Base-by-base conservation (phyloP, 2,113 vertebrate species). In the Nibea coibor region DNA sequence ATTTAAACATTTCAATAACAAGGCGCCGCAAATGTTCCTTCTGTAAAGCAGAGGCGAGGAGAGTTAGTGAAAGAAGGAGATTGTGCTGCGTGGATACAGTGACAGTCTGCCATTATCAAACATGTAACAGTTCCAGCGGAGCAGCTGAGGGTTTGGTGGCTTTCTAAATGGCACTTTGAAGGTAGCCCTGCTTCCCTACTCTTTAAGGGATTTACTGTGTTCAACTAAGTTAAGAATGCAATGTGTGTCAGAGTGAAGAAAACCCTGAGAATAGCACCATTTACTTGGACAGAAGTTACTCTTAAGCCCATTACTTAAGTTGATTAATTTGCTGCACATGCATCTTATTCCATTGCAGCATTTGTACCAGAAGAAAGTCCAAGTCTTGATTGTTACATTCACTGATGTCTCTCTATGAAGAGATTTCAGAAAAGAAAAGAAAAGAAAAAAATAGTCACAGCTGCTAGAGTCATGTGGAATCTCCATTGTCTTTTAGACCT, bases 381-480 rank as follows among this genome's bases (percentile, higher is more conserved):
- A 39, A 8, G 35, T 28, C 26, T 45, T 24, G 28, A 39, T 42
- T 71, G 17, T 54, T 80, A 45, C 53, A 35, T 47, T 51, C 11
- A 39, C 35, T 47, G 10, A 43, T 15, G 17, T 8, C 17, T 51
- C 51, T 59, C 42, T 31, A 17, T 19, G 16, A 19, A 50, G 17
- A 50, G 48, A 5, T 19, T 39, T 39, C 35, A 8, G 8, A 39
- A 39, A 39, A 39, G 35, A 39, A 39, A 39, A 9, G 35, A 39
- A 39, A 39, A 39, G 31, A 50, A 50, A 50, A 5, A 5, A 17
- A 43, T 4, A 77, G 8, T 39, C 4, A 31, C 24, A 31, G 35
- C 26, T 57, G 47, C 24, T 17, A 45, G 28, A 50, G 45, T 81
- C 14, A 66, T 28, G n/a, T 58, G 22, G 43, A 75, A 14, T 79